Base-by-base conservation (phyloP, 64 coral and sea anemone genomes). In the Hydrozoanthus tunicans region DNA sequence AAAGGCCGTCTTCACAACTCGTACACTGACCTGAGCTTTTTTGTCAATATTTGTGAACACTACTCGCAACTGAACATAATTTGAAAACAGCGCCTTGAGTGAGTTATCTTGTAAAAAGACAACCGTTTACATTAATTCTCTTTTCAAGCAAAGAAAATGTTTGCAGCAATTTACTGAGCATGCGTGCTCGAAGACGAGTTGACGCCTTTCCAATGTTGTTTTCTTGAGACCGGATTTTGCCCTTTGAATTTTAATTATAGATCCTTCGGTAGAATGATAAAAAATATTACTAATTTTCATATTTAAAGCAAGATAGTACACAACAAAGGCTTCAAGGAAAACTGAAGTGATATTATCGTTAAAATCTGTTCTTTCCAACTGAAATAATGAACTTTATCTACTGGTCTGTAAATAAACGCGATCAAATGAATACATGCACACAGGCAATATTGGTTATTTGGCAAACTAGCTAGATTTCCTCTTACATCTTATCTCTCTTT, bases 401-500 rank as follows among this genome's bases (percentile, higher is more conserved):
- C 56, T 74, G 54, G 68, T 88, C 84, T 60, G 84, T 88, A 88
- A 88, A 88, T 73, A 88, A 74, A 75, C 66, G 84, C 56, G 56
- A 88, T 74, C 84, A 73, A 73, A 67, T 58, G 23, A 88, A 86
- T 73, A 73, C 84, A 59, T 56, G 84, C 20, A 59, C 84, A 88
- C 27, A 73, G 4, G 17, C 64, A 17, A 88, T 88, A 43, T 88
- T 43, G 84, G 58, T 88, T 88, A 88, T 88, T 88, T 88, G 69
- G 56, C 67, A 88, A 88, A 88, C 84, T 88, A 88, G 84, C 84
- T 12, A 73, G 84, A 88, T 88, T 88, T 88, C 12, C 20, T 56
- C 15, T 59, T 59, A 24, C 69, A 11, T 27, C 43, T 88, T 88
- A 74, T 88, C 84, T 73, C 43, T 73, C 73, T 57, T 6, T 60